Percentiles rank a stretch among this genome's conserved stretches.
Conservation (phyloP, 1,140 invertebrate species). For the Drosophila sp. region DNA sequence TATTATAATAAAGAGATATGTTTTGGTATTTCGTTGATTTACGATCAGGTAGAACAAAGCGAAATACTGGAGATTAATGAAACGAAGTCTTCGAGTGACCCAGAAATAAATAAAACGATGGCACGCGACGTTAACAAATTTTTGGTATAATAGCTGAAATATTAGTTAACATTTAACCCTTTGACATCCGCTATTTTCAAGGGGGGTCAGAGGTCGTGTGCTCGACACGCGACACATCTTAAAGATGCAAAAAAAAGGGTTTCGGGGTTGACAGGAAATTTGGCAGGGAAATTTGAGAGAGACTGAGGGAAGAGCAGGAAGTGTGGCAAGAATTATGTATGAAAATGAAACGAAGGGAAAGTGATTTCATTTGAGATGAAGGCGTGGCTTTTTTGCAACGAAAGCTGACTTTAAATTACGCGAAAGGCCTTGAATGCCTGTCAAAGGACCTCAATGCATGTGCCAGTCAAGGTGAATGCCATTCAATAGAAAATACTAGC, state of each 20-base stretch:
- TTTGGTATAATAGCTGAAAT: constrained; percentile 46
- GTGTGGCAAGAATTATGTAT: constrained; percentile 44
- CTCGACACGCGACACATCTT: constrained; percentile 47
- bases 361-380: constrained; percentile 17
- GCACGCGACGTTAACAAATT: constrained; percentile 51
- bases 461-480: constrained; percentile 42
- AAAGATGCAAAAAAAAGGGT: constrained; percentile 49
- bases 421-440: constrained; percentile 27
- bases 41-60: constrained; percentile 26
- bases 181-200: neutral
- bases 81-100: constrained; percentile 32
- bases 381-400: constrained; percentile 35
- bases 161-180: constrained; percentile 52
- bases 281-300: neutral
- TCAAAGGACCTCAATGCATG: constrained; percentile 38
- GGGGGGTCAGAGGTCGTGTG: constrained; percentile 26
- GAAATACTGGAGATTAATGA: neutral
- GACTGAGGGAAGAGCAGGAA: neutral
- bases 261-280: constrained; percentile 37
- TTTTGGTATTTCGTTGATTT: constrained; percentile 39
- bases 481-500: neutral
- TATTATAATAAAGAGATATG: constrained; percentile 15
- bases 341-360: constrained; percentile 47
- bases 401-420: constrained; percentile 51
- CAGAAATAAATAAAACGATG: constrained; percentile 15